phyloP scores from a whole-genome alignment of 2,888 invertebrate species.

The Biston betularia region DNA sequence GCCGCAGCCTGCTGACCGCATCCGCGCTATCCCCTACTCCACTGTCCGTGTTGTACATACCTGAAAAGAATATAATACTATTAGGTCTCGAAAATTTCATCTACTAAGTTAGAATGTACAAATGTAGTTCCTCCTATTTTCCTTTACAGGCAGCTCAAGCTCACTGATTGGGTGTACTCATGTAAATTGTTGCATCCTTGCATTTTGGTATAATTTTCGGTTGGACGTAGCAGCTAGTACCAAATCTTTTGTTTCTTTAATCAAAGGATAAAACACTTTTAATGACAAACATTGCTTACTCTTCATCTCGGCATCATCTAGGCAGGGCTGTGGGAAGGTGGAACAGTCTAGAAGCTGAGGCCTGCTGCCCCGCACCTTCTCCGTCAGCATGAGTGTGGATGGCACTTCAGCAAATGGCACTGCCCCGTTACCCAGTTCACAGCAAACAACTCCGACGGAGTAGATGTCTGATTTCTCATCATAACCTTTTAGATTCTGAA shows the following conservation, averaged over 20 bases:
- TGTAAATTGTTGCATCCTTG: too few relatives aligned
- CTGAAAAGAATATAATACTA: slow-evolving; percentile 46
- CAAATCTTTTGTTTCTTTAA: too few relatives aligned
- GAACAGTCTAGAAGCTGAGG: slow-evolving; percentile 91
- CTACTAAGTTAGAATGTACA: too few relatives aligned
- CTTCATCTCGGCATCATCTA: slow-evolving; percentile 74
- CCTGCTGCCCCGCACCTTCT: slow-evolving; percentile 93
- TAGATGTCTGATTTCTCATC: slow-evolving; percentile 96
- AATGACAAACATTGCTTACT: slow-evolving; percentile 53
- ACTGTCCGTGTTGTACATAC: slow-evolving; percentile 77
- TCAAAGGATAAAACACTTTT: too few relatives aligned
- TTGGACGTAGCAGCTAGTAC: too few relatives aligned
- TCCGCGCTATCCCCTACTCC: slow-evolving; percentile 82
- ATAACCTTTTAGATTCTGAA: slow-evolving; percentile 93
- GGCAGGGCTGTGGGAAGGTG: slow-evolving; percentile 86
- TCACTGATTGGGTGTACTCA: too few relatives aligned
- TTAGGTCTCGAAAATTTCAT: too few relatives aligned
- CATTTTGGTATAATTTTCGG: too few relatives aligned
- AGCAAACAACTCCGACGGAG: slow-evolving; percentile 94
- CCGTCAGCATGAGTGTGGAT: slow-evolving; percentile 95
- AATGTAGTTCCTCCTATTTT: too few relatives aligned
- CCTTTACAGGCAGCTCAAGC: too few relatives aligned
- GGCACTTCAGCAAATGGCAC: slow-evolving; percentile 95
- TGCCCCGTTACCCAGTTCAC: slow-evolving; percentile 95
- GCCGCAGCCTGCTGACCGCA: slow-evolving; percentile 69